Evolutionary conservation across 2,113 vertebrate genomes (phyloP), one percentile per base, ranked within the genome.

Genomic region (Sinocyclocheilus grahami): DNA sequence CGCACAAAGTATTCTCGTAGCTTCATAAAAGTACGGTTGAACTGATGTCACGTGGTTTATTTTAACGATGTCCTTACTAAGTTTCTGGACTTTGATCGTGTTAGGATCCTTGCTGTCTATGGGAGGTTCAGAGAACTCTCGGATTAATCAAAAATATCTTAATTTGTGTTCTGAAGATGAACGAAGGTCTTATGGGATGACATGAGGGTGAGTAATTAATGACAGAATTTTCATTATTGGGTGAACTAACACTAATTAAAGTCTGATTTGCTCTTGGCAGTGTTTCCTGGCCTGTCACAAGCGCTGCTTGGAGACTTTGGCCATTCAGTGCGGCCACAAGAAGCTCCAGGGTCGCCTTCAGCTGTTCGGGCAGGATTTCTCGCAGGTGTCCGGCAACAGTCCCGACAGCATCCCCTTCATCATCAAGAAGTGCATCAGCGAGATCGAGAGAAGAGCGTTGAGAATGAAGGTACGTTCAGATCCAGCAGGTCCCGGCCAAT

Each of bases 311-410:
- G 93, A 99, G 91, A 97, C 97, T 0, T 90, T 99, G 92, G 96
- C 98, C 88, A 99, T 99, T 91, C 98, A 98, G 89, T 99, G 98
- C 0, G 97, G 98, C 4, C 97, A 98, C 88, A 99, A 98, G 95
- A 99, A 97, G 83, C 95, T 99, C 30, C 97, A 96, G 85, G 97
- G 98, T 4, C 97, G 97, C 76, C 95, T 99, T 82, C 97, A 97
- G 92, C 95, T 99, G 58, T 99, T 99, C 0, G 98, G 98, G 67
- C 94, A 96, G 84, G 97, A 98, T 72, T 98, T 99, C 78, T 78
- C 88, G 0, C 95, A 92, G 86, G 94, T 96, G 0, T 95, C 97
- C 0, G 85, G 37, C 37, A 83, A 89, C 63, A 95, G 95, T 85
- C 78, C 93, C 0, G 97, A 98, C 0, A 93, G 96, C 0, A 94